phyloP scores from a whole-genome alignment of 2,113 vertebrate genomes.

The Oreochromis tanganicae region DNA sequence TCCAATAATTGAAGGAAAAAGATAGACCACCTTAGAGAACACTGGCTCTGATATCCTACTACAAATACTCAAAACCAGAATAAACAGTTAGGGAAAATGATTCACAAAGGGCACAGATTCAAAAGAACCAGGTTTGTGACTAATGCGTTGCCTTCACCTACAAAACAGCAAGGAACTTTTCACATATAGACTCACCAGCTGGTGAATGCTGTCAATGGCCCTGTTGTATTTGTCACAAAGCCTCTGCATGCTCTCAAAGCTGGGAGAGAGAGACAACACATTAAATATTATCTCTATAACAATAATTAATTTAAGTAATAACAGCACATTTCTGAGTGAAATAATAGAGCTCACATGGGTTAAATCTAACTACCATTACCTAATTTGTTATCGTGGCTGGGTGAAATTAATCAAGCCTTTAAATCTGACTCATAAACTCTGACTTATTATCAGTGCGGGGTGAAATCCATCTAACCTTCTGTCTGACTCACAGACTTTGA shows the following conservation, averaged over 20 bases:
- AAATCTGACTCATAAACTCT: neutral
- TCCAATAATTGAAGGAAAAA: neutral
- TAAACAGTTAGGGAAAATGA: neutral
- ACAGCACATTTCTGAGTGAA: neutral
- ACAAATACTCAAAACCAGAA: neutral
- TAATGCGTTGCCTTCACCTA: neutral
- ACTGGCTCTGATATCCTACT: neutral
- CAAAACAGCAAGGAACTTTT: neutral
- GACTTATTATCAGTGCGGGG: neutral
- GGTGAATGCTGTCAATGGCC: conserved; percentile 98
- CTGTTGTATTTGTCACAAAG: conserved; percentile 99
- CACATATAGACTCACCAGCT: conserved; percentile 79
- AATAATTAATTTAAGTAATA: neutral
- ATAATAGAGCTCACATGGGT: neutral
- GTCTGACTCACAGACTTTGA: neutral
- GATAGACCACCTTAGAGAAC: neutral
- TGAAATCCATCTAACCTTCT: neutral
- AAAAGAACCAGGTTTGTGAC: neutral
- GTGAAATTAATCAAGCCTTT: neutral
- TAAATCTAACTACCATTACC: neutral
- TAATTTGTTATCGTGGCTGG: neutral
- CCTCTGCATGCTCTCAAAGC: conserved; percentile 99
- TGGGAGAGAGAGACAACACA: conserved; percentile 40
- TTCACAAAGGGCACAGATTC: neutral
- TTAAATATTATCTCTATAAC: neutral